These are phyloP conservation scores for Strix occidentalis DNA, from an alignment of 2,797 vertebrate species.

Conservation along the genomic window DNA sequence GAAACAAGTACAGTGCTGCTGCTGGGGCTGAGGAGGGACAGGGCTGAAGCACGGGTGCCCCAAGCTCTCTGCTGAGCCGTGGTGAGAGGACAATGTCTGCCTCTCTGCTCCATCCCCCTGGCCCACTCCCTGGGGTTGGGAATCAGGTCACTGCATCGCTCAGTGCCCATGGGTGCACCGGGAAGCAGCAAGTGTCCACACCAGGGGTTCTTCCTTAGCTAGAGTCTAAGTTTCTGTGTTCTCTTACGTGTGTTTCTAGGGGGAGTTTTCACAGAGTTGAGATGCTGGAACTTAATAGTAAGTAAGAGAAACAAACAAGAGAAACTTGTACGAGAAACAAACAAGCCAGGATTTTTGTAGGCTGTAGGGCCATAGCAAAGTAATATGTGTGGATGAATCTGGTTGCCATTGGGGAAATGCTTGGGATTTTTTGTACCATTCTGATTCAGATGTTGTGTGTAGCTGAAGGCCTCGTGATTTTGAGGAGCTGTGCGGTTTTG, in stretches of 20 bases:
- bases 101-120: neutral
- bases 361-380: neutral
- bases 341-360: neutral
- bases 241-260: neutral
- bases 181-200: neutral
- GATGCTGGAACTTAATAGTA: neutral
- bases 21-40: neutral
- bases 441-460: neutral
- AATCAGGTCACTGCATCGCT: neutral
- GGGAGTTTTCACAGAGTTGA: neutral
- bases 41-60: neutral
- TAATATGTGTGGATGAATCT: neutral
- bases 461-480: neutral
- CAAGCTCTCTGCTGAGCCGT: neutral
- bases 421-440: neutral
- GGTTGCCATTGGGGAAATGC: neutral
- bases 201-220: neutral
- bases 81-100: fast-evolving
- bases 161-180: fast-evolving
- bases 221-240: neutral
- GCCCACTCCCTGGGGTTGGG: neutral
- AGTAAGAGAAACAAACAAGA: neutral
- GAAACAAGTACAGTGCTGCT: neutral
- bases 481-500: neutral
- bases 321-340: neutral